Conservation (phyloP, 64 coral and sea anemone species). For the Porites australiensis region DNA sequence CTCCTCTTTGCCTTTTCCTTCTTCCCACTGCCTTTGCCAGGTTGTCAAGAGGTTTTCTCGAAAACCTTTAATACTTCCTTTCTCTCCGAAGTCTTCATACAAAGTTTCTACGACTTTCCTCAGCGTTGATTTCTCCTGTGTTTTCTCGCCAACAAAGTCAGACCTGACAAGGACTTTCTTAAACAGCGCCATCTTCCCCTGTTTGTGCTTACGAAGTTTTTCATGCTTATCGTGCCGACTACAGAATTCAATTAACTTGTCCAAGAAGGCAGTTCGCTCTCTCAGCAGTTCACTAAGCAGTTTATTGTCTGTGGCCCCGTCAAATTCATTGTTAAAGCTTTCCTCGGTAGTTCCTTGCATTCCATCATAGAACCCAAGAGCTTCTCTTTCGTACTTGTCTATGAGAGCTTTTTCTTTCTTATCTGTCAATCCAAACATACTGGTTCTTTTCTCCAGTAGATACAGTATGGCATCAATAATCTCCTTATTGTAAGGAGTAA, state of each 20-base stretch:
- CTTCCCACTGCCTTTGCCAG: not conserved
- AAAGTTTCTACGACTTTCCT: not conserved
- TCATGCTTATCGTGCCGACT: not conserved
- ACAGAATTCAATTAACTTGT: not conserved
- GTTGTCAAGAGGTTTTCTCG: not conserved
- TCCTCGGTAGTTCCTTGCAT: not conserved
- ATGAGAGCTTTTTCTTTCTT: not conserved
- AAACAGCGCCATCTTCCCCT: not conserved
- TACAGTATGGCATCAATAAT: slow-evolving; percentile 4
- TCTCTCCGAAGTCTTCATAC: not conserved
- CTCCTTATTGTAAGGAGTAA: not conserved
- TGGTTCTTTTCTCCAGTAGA: not conserved
- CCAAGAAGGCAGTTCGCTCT: not conserved
- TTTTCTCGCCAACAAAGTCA: not conserved
- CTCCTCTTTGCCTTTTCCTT: not conserved
- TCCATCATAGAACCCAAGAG: not conserved
- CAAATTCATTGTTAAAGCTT: not conserved
- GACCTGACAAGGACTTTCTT: not conserved
- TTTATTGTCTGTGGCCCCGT: not conserved
- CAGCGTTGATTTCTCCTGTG: not conserved
- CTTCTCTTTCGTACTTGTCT: not conserved
- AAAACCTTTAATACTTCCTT: not conserved
- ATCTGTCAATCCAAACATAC: not conserved
- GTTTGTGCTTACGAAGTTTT: not conserved
- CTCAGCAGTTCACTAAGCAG: not conserved